A percentile compares a stretch with the other conserved stretches of the same genome.
Conservation (phyloP, 1,140 invertebrate genomes). For the Drosophila rufa region DNA sequence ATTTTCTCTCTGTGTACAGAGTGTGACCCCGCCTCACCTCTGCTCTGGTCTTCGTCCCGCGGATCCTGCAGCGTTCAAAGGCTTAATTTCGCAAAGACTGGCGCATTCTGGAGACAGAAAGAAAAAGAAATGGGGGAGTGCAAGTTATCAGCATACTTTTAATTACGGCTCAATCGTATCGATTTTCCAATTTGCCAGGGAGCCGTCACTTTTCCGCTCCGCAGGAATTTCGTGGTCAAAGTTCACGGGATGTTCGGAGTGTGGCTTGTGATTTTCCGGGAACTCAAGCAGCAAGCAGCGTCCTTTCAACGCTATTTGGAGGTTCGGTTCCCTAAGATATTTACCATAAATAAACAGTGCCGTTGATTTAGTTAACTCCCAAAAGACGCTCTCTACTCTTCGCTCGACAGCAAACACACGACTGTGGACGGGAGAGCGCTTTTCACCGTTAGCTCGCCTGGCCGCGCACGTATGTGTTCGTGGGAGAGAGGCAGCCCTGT, state of each 20-base stretch:
- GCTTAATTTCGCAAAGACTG: conserved; percentile 7
- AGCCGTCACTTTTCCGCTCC: conserved; percentile 6
- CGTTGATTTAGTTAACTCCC: conserved; percentile 29
- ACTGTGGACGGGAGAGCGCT: conserved; percentile 37
- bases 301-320: background rate
- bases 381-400: conserved; percentile 35
- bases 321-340: conserved; percentile 7
- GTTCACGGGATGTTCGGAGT: background rate
- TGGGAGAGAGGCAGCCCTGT: background rate
- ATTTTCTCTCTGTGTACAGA: conserved; percentile 11
- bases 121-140: background rate
- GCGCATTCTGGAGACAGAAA: background rate
- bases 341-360: conserved; percentile 50
- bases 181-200: conserved; percentile 42
- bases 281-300: background rate
- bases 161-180: conserved; percentile 54
- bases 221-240: background rate
- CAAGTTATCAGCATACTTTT: conserved; percentile 48
- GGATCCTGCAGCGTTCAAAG: conserved; percentile 10
- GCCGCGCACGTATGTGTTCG: background rate
- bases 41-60: conserved; percentile 2
- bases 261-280: background rate
- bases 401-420: conserved; percentile 54
- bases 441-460: conserved; percentile 24
- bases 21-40: conserved; percentile 18